These are phyloP conservation scores for Mallotus villosus DNA, from an alignment of 2,797 vertebrate species.

Conservation along the genomic window DNA sequence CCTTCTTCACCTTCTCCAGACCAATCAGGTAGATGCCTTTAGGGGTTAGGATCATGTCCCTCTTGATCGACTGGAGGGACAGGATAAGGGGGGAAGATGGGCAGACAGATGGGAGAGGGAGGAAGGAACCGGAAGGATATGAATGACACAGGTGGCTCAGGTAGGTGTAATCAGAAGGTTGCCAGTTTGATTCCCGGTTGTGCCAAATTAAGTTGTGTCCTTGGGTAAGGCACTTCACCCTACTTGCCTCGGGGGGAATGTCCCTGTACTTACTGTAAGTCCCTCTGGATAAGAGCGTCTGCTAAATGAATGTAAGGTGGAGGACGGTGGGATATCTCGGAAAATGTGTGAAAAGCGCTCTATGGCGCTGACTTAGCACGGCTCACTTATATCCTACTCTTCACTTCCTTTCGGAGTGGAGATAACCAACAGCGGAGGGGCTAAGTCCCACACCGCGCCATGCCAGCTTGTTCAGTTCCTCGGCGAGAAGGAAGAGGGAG, in stretches of 20 bases:
- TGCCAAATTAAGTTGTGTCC: too few species aligned
- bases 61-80: constrained; percentile 83
- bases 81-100: constrained; percentile 31
- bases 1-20: constrained; percentile 94
- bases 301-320: too few species aligned
- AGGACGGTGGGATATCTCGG: neutral
- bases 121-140: neutral
- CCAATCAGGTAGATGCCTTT: constrained; percentile 94
- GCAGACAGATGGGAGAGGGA: neutral
- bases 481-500: neutral
- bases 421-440: too few species aligned
- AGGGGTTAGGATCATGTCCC: constrained; percentile 92
- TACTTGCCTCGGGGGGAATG: too few species aligned
- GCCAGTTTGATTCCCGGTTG: too few species aligned
- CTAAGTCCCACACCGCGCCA: too few species aligned
- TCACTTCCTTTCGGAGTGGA: too few species aligned
- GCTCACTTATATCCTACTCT: neutral
- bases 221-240: too few species aligned
- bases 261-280: too few species aligned
- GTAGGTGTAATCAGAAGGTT: too few species aligned
- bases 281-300: too few species aligned
- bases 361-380: neutral
- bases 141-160: neutral
- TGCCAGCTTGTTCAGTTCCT: neutral
- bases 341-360: neutral